Percentiles rank a stretch among this genome's conserved stretches.
Evolutionary conservation across 2,888 invertebrate genomes (phyloP).

Genomic region (Nycteola revayana): DNA sequence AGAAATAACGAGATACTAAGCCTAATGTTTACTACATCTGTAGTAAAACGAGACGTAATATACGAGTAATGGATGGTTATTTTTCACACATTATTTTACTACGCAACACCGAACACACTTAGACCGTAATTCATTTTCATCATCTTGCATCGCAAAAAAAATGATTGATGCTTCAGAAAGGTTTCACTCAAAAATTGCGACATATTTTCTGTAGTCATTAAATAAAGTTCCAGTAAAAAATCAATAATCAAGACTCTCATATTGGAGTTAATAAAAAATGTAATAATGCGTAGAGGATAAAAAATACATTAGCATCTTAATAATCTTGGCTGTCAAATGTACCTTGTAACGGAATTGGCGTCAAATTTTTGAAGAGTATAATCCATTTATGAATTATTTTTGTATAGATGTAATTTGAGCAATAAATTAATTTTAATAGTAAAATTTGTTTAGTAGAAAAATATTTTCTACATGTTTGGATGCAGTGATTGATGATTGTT

Average conservation of each 20-base stretch:
- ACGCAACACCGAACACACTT: constrained; percentile 57
- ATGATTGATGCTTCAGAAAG: constrained; percentile 68
- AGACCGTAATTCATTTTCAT: constrained; percentile 64
- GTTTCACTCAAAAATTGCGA: constrained; percentile 57
- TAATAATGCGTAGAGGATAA: constrained; percentile 30
- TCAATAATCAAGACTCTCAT: constrained; percentile 42
- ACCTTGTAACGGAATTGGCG: too few species aligned
- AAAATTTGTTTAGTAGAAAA: too few species aligned
- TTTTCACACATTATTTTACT: constrained; percentile 74
- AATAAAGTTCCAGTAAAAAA: constrained; percentile 44
- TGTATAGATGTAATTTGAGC: too few species aligned
- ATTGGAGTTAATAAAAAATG: constrained; percentile 28
- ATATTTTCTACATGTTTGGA: too few species aligned
- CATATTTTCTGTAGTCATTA: constrained; percentile 53
- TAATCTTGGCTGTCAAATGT: constrained; percentile 25
- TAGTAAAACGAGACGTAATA: too few species aligned
- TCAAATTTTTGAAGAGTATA: too few species aligned
- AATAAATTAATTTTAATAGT: too few species aligned
- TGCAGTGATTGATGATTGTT: too few species aligned
- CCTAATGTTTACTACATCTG: too few species aligned
- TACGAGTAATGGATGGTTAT: constrained; percentile 62
- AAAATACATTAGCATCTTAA: constrained; percentile 35
- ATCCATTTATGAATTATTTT: too few species aligned
- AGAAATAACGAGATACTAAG: too few species aligned
- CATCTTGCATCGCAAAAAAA: constrained; percentile 60